A percentile compares a stretch with the other conserved stretches of the same genome.
phyloP scores from a whole-genome alignment of 2,888 invertebrate genomes.

The Baccha elongata region DNA sequence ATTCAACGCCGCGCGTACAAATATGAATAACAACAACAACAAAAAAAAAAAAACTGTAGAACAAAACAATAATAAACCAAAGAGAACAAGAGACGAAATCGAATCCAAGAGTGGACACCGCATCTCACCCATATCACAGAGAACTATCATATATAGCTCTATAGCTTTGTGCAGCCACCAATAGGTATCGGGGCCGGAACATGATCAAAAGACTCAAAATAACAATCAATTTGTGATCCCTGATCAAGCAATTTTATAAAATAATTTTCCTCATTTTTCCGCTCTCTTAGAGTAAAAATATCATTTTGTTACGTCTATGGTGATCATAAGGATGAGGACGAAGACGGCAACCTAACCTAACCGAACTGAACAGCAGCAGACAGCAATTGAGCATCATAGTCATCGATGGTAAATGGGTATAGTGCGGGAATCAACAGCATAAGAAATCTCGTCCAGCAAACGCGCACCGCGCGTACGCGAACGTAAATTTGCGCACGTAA shows the following conservation, averaged over 20 bases:
- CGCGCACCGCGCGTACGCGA: constrained; percentile 59
- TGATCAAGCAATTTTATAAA: constrained; percentile 80
- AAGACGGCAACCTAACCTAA: constrained; percentile 27
- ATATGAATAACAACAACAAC: constrained; percentile 2
- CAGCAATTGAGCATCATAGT: constrained; percentile 6
- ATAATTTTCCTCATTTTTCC: constrained; percentile 76
- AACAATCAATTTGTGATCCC: constrained; percentile 82
- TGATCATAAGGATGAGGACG: constrained; percentile 9
- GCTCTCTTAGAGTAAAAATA: constrained; percentile 75
- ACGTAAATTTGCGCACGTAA: constrained; percentile 74
- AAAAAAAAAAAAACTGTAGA: background rate
- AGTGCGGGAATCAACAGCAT: constrained; percentile 1
- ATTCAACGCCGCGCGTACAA: constrained; percentile 5
- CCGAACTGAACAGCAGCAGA: constrained; percentile 41
- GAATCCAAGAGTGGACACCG: constrained; percentile 33
- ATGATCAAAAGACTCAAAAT: constrained; percentile 77
- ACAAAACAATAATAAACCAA: constrained; percentile 28
- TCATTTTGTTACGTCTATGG: constrained; percentile 72
- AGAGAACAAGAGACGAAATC: constrained; percentile 24
- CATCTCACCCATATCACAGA: constrained; percentile 12
- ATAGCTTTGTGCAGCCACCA: constrained; percentile 31
- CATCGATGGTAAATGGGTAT: constrained; percentile 29
- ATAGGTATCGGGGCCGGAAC: constrained; percentile 68
- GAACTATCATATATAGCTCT: constrained; percentile 2
- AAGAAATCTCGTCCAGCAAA: constrained; percentile 34